Evolutionary conservation across 2,888 invertebrate species (phyloP).

Genomic region (Ophioninae sp.): DNA sequence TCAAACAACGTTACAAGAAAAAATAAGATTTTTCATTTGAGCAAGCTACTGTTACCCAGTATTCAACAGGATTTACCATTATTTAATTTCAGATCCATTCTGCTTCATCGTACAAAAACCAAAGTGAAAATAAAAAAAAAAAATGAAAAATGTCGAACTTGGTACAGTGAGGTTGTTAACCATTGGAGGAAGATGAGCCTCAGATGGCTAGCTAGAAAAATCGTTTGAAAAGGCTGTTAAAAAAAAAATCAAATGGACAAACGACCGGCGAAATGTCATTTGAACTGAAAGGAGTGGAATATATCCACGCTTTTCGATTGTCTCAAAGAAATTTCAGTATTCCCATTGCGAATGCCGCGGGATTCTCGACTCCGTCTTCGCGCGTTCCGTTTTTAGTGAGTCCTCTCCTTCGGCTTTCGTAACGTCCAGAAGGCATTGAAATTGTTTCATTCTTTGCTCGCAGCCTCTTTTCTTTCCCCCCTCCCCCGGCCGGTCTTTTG

Average conservation of each 20-base stretch:
- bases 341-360: constrained; percentile 45
- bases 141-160: too few relatives aligned
- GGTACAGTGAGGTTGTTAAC: too few relatives aligned
- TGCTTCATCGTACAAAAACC: too few relatives aligned
- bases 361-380: constrained; percentile 25
- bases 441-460: constrained; percentile 32
- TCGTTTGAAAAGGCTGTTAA: neutral
- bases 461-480: neutral
- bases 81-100: too few relatives aligned
- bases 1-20: too few relatives aligned
- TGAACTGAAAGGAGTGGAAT: constrained; percentile 13
- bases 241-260: constrained; percentile 21
- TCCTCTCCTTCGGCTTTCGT: constrained; percentile 44
- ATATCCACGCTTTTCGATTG: constrained; percentile 37
- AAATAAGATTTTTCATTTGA: too few relatives aligned
- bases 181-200: too few relatives aligned
- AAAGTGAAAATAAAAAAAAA: too few relatives aligned
- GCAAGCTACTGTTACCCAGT: too few relatives aligned
- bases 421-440: constrained; percentile 47
- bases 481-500: constrained; percentile 1
- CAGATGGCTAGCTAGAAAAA: neutral
- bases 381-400: constrained; percentile 33
- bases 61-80: too few relatives aligned
- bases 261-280: constrained; percentile 12
- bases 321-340: constrained; percentile 27